Percentiles rank a stretch among this genome's conserved stretches.
Conservation (phyloP, 1,140 invertebrate species). For the Marisa cornuarietis region DNA sequence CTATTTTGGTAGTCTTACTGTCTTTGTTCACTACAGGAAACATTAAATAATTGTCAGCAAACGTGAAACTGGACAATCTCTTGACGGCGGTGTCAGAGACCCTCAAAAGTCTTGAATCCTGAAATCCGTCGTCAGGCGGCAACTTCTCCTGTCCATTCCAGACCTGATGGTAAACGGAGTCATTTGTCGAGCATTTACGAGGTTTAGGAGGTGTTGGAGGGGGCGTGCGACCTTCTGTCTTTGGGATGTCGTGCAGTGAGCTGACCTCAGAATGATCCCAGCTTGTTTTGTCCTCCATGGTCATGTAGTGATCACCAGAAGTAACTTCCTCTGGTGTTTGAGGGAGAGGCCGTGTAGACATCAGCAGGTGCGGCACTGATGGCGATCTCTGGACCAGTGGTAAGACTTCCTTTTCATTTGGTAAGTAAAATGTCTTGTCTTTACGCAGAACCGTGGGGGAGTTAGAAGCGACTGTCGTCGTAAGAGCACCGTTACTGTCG, state of each 20-base stretch:
- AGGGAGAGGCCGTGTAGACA: neutral
- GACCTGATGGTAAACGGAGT: neutral
- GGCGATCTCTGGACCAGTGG: neutral
- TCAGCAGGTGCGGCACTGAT: neutral
- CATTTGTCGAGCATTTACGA: neutral
- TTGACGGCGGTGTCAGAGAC: neutral
- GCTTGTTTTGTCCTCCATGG: neutral
- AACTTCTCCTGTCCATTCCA: constrained; percentile 6
- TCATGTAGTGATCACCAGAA: constrained; percentile 9
- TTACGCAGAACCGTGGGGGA: constrained; percentile 13
- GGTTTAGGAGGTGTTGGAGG: constrained; percentile 10
- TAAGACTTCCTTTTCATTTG: neutral
- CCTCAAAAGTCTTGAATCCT: neutral
- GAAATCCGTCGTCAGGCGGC: neutral
- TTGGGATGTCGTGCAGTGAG: too few relatives aligned
- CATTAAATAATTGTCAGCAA: constrained; percentile 9
- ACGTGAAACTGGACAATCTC: constrained; percentile 8
- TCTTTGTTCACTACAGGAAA: neutral
- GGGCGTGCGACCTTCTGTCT: neutral
- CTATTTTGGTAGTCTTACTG: neutral
- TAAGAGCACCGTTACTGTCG: neutral
- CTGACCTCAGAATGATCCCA: too few relatives aligned
- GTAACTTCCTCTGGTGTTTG: neutral
- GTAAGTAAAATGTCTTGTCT: constrained; percentile 9
- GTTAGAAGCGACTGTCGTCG: neutral